Conservation (phyloP, 2,797 vertebrate species). For the Ptychobarbus kaznakovi region DNA sequence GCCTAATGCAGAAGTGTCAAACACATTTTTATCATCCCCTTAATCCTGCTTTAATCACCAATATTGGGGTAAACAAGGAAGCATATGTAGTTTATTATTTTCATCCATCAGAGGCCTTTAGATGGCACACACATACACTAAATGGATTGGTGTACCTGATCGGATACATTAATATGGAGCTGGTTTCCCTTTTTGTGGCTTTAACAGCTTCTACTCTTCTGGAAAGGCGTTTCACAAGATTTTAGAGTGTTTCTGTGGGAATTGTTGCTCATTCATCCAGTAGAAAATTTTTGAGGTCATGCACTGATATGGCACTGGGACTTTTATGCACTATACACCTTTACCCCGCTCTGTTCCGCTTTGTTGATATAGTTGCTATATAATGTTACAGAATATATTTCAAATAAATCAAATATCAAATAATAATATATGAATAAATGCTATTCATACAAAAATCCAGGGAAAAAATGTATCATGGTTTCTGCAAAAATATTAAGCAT, state of each 20-base stretch:
- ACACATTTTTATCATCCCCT: background rate
- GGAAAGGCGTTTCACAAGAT: background rate
- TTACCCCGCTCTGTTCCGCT: no score
- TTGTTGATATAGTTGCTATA: no score
- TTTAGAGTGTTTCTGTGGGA: background rate
- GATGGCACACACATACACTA: background rate
- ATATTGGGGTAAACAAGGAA: background rate
- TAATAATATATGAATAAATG: background rate
- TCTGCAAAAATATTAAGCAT: background rate
- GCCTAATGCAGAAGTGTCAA: background rate
- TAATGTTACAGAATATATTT: background rate
- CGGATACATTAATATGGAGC: background rate
- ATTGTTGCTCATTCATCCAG: background rate
- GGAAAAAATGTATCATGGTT: background rate
- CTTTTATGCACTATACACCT: no score
- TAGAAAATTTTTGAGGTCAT: background rate
- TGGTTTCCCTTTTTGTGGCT: background rate
- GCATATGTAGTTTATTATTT: background rate
- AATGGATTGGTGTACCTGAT: background rate
- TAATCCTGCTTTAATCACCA: background rate
- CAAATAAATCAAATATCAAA: background rate
- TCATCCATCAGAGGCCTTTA: background rate
- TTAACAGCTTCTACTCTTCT: background rate
- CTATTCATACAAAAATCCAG: background rate
- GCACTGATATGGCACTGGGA: background rate